These are phyloP conservation scores for Drosophila lacicola DNA, from an alignment of 2,888 invertebrate species.

Conservation along the genomic window DNA sequence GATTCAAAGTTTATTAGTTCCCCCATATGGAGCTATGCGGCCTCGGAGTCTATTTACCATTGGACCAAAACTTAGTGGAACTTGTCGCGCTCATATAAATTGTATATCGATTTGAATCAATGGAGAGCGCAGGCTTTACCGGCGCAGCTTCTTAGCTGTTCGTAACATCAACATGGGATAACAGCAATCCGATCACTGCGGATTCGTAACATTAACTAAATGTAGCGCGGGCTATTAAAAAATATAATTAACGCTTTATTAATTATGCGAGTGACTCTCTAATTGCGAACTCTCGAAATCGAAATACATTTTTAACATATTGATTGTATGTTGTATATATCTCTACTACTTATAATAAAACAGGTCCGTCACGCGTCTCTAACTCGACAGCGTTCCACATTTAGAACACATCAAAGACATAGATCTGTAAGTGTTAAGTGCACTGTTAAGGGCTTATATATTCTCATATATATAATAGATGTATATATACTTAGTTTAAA, in stretches of 20 bases:
- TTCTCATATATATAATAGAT: constrained; percentile 41
- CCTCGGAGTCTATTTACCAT: constrained; percentile 30
- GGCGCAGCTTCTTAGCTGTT: constrained; percentile 1
- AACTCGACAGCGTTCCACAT: constrained; percentile 89
- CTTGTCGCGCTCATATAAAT: not conserved
- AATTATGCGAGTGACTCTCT: constrained; percentile 10
- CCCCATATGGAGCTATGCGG: constrained; percentile 23
- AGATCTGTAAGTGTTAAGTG: constrained; percentile 88
- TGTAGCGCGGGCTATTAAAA: constrained; percentile 4
- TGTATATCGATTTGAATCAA: constrained; percentile 21
- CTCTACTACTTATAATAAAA: constrained; percentile 74
- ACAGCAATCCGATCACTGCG: not conserved
- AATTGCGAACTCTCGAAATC: constrained; percentile 19
- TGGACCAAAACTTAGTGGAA: constrained; percentile 31
- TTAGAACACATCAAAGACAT: constrained; percentile 89
- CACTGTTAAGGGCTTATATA: constrained; percentile 71
- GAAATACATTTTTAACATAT: constrained; percentile 43
- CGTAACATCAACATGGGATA: constrained; percentile 17
- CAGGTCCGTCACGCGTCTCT: constrained; percentile 91
- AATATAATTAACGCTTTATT: constrained; percentile 2
- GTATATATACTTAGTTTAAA: constrained; percentile 49
- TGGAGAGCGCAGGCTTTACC: constrained; percentile 27
- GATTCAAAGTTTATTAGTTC: constrained; percentile 25
- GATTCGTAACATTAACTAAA: not conserved
- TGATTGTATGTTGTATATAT: constrained; percentile 68